Percentiles rank a stretch among this genome's conserved stretches.
phyloP scores from a whole-genome alignment of 2,113 vertebrate genomes.

The Salminus brasiliensis region DNA sequence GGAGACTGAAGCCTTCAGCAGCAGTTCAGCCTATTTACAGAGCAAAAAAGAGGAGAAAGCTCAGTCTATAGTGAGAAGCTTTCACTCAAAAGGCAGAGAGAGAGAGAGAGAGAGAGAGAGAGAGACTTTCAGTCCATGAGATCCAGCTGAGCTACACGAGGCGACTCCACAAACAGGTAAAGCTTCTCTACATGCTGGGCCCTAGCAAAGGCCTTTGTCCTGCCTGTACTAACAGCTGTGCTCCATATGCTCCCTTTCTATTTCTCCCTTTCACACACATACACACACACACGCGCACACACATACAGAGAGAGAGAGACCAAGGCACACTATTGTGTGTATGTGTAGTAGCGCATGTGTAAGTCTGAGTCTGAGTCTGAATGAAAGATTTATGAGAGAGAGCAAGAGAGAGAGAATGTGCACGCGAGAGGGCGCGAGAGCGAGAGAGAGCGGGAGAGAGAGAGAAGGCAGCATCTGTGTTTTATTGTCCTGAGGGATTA shows the following conservation, averaged over 20 bases:
- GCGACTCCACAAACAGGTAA: conserved; percentile 12
- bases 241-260: conserved; percentile 47
- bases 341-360: background rate
- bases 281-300: background rate
- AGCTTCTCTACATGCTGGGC: background rate
- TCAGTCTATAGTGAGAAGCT: background rate
- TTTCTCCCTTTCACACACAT: background rate
- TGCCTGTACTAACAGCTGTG: conserved; percentile 48
- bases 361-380: conserved; percentile 33
- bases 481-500: conserved; percentile 60
- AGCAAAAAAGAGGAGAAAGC: background rate
- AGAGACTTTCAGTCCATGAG: background rate
- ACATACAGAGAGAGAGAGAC: too few species aligned
- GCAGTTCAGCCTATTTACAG: conserved; percentile 1
- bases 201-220: conserved; percentile 16
- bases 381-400: conserved; percentile 16
- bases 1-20: background rate
- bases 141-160: background rate
- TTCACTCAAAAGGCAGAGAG: too few species aligned
- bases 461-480: conserved; percentile 56
- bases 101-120: conserved; percentile 3
- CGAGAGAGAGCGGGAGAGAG: background rate
- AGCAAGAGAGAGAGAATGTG: background rate
- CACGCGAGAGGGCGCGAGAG: background rate
- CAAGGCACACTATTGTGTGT: background rate